Evolutionary conservation across 2,888 invertebrate species (phyloP), one percentile per base, ranked within the genome.

Genomic region (Epistrophe grossulariae): DNA sequence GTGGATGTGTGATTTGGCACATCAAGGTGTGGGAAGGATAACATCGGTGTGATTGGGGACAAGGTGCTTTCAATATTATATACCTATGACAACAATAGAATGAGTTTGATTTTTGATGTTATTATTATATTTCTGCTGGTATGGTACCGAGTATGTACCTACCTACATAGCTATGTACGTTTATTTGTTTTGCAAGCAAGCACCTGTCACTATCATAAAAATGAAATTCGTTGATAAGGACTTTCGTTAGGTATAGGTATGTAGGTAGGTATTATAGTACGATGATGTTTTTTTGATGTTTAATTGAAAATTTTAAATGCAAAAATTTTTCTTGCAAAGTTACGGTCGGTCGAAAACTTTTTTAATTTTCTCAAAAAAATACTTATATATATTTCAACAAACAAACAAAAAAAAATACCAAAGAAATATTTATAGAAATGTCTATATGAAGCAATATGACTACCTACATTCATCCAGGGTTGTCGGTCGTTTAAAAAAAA

Each of bases 141-240:
- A 31, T 24, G 5, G 10, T 28, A 19, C 10, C n/a, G 24, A 3
- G 24, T 24, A 3, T 24, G 24, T 24, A 24, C 24, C 24, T 24
- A n/a, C n/a, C n/a, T 59, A 3, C 8, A 4, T 59, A n/a, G 6
- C 4, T 64, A 1, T 8, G 9, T 24, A 9, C 24, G 28, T 66
- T 66, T 64, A 64, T 64, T 64, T 64, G 43, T 64, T 64, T 45
- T 17, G 59, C 60, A 50, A 73, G 19, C 72, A 73, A 73, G 19
- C 72, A 73, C 55, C 66, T 84, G 84, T 81, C 81, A 81, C 57
- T 38, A n/a, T 66, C 84, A 76, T 71, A 71, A 43, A 15, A 66
- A 48, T n/a, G 13, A 57, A 64, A 55, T 40, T 50, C 11, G 52
- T 24, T 79, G 79, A 71, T 59, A 62, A 64, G 70, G 84, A 35